These are phyloP conservation scores for Harpagifer antarcticus DNA, from an alignment of 2,797 vertebrate species.

Conservation along the genomic window DNA sequence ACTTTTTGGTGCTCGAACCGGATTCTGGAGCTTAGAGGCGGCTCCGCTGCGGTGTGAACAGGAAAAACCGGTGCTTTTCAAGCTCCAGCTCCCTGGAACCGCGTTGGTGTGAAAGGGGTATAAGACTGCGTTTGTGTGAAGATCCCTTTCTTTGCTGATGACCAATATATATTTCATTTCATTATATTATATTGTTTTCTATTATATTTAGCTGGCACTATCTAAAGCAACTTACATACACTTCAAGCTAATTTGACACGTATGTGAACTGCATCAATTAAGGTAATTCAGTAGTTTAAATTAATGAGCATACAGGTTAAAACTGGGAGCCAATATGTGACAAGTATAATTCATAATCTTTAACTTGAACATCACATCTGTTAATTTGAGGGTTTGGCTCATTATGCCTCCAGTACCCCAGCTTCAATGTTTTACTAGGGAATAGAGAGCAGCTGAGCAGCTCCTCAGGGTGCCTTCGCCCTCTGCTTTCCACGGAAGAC, in stretches of 20 bases:
- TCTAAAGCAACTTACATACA: too few relatives aligned
- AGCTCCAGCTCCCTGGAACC: too few relatives aligned
- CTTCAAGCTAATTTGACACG: too few relatives aligned
- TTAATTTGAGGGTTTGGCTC: not conserved
- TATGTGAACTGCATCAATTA: not conserved
- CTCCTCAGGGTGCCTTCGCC: constrained; percentile 52
- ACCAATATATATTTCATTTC: not conserved
- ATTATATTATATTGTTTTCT: not conserved
- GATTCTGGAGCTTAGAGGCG: too few relatives aligned
- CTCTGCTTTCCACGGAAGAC: constrained; percentile 36
- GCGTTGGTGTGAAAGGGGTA: too few relatives aligned
- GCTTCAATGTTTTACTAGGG: constrained; percentile 37
- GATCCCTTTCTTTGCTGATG: not conserved
- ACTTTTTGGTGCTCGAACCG: too few relatives aligned
- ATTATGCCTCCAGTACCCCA: constrained; percentile 13
- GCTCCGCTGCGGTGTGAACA: too few relatives aligned
- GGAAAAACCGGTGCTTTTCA: too few relatives aligned
- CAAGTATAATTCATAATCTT: not conserved
- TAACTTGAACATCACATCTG: not conserved
- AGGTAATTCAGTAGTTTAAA: not conserved
- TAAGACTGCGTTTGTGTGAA: not conserved
- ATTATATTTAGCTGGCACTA: too few relatives aligned
- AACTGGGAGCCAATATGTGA: not conserved
- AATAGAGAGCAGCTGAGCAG: constrained; percentile 45
- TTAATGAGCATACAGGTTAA: not conserved